Conservation (phyloP, 2,888 invertebrate genomes). For the Cephalotes varians region DNA sequence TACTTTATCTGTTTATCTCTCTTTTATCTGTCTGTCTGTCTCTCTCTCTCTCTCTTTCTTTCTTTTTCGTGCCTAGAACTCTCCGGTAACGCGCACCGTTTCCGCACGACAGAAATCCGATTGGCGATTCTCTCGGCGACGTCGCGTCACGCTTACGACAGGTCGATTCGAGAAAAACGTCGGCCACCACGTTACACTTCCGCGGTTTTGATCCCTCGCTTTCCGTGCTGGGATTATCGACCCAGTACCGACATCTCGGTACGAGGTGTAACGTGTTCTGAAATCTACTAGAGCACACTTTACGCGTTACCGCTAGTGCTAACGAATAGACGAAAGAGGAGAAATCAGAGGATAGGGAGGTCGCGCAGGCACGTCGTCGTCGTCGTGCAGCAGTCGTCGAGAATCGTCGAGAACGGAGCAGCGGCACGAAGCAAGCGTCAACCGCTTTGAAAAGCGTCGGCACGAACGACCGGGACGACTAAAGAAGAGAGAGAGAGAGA, state of each 20-base stretch:
- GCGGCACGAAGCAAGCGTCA: slow-evolving; percentile 59
- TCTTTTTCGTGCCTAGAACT: too few species aligned
- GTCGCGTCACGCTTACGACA: neutral
- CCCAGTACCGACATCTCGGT: neutral
- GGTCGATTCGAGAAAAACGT: neutral
- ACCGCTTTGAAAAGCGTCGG: slow-evolving; percentile 71
- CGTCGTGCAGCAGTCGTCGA: neutral
- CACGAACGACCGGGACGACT: neutral
- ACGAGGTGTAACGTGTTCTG: slow-evolving; percentile 8
- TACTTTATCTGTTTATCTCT: neutral
- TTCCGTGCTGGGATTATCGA: slow-evolving; percentile 23
- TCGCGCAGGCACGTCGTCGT: too few species aligned
- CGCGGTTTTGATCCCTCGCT: slow-evolving; percentile 16
- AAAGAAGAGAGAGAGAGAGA: neutral
- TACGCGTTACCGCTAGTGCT: neutral
- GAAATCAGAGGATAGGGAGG: too few species aligned
- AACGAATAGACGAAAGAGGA: neutral
- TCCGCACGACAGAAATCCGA: slow-evolving; percentile 11
- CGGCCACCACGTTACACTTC: slow-evolving; percentile 16
- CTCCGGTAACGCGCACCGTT: slow-evolving; percentile 29
- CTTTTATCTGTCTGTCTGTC: neutral
- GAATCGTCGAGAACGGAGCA: neutral
- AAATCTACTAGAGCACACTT: slow-evolving; percentile 34
- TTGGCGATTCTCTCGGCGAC: neutral
- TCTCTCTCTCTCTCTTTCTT: neutral